Percentiles rank a stretch among this genome's conserved stretches.
phyloP scores from a whole-genome alignment of 2,888 invertebrate species.

The Synanthedon vespiformis region DNA sequence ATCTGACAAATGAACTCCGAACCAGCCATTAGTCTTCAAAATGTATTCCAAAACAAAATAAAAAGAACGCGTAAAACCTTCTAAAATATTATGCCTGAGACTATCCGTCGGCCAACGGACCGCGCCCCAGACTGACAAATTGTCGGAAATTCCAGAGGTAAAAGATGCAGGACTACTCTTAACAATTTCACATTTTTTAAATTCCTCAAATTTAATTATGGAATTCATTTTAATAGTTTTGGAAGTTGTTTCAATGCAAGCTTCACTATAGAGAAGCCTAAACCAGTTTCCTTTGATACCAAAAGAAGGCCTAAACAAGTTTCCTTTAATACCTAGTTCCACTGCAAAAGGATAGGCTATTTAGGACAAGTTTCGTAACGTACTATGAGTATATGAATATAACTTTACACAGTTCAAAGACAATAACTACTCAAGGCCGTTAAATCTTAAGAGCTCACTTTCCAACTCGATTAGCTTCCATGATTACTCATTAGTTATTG shows the following conservation, averaged over 20 bases:
- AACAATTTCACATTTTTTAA: constrained; percentile 8
- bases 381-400: background rate
- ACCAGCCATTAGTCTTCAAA: constrained; percentile 21
- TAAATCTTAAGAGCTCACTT: constrained; percentile 4
- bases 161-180: constrained; percentile 6
- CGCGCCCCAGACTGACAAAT: constrained; percentile 33
- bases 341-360: background rate
- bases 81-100: constrained; percentile 17
- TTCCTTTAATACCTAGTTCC: background rate
- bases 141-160: constrained; percentile 19
- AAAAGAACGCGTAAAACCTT: constrained; percentile 5
- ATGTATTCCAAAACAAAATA: constrained; percentile 17
- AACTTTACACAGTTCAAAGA: background rate
- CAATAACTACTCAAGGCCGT: background rate
- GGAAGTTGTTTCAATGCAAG: background rate
- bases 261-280: background rate
- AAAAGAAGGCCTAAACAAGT: background rate
- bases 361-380: background rate
- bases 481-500: too few species aligned
- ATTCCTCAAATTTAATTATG: constrained; percentile 5
- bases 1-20: background rate
- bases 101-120: constrained; percentile 9
- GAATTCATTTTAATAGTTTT: background rate
- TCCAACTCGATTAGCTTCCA: too few species aligned
- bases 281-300: background rate